These are phyloP conservation scores for Pristiophorus japonicus DNA, from an alignment of 2,113 vertebrate genomes.

Conservation along the genomic window DNA sequence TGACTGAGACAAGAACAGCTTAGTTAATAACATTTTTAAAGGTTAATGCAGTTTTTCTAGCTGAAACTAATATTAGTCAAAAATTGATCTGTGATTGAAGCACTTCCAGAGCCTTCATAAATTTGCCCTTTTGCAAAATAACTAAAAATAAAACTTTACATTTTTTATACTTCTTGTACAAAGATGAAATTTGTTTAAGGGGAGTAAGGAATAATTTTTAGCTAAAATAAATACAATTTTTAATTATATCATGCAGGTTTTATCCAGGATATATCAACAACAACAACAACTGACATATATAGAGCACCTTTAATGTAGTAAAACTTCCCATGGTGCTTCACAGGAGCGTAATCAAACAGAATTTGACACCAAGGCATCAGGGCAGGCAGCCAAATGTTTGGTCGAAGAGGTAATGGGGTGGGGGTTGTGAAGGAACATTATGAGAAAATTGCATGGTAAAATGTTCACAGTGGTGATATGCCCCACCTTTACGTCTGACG, in stretches of 20 bases:
- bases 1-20: neutral
- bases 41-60: neutral
- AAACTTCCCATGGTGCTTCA: neutral
- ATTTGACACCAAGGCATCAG: neutral
- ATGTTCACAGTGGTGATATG: neutral
- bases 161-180: neutral
- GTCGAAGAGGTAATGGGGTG: neutral
- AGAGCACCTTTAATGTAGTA: neutral
- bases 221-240: neutral
- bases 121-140: neutral
- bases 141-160: neutral
- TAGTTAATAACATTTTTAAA: neutral
- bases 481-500: neutral
- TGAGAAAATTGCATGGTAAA: neutral
- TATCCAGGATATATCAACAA: neutral
- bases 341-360: neutral
- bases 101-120: neutral
- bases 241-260: neutral
- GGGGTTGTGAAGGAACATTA: neutral
- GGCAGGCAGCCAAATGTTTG: neutral
- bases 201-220: neutral
- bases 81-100: neutral
- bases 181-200: neutral
- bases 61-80: neutral
- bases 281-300: neutral